Evolutionary conservation across 2,113 vertebrate genomes (phyloP).

Genomic region (Porphyrio hochstetteri): DNA sequence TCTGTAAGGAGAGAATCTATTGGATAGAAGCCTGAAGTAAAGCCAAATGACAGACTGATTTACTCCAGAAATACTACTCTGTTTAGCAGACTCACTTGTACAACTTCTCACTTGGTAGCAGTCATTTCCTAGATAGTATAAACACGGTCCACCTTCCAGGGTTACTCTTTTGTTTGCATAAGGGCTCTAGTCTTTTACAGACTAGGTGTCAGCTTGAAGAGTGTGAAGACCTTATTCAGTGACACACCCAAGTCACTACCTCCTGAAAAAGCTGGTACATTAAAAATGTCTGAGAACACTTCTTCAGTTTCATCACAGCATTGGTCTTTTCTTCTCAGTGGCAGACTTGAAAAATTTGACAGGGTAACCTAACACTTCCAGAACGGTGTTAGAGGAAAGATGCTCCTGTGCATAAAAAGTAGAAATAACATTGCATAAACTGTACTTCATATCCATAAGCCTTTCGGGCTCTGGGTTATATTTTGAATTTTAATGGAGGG

Average conservation of each 20-base stretch:
- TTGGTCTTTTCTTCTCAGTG: conserved; percentile 46
- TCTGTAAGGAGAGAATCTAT: background rate
- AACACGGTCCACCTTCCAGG: conserved; percentile 14
- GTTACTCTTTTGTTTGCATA: background rate
- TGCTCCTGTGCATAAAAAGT: conserved; percentile 46
- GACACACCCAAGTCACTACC: background rate
- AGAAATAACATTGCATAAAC: conserved; percentile 31
- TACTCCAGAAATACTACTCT: background rate
- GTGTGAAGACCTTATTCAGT: conserved; percentile 11
- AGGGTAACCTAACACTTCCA: conserved; percentile 51
- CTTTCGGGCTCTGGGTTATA: background rate
- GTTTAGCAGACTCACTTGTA: conserved; percentile 1
- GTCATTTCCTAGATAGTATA: background rate
- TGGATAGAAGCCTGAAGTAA: conserved; percentile 8
- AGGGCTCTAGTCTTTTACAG: background rate
- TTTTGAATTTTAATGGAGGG: conserved; percentile 6
- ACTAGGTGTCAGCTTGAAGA: background rate
- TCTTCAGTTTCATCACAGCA: conserved; percentile 37
- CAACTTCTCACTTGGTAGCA: conserved; percentile 39
- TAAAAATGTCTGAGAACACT: conserved; percentile 29
- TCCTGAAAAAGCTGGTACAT: conserved; percentile 16
- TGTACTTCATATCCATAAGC: background rate
- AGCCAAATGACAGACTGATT: conserved; percentile 27
- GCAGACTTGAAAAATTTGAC: conserved; percentile 52
- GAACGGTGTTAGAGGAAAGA: background rate